Percentiles rank a stretch among this genome's conserved stretches.
Evolutionary conservation across 1,140 invertebrate genomes (phyloP).

Genomic region (Drosophila chauvacae): DNA sequence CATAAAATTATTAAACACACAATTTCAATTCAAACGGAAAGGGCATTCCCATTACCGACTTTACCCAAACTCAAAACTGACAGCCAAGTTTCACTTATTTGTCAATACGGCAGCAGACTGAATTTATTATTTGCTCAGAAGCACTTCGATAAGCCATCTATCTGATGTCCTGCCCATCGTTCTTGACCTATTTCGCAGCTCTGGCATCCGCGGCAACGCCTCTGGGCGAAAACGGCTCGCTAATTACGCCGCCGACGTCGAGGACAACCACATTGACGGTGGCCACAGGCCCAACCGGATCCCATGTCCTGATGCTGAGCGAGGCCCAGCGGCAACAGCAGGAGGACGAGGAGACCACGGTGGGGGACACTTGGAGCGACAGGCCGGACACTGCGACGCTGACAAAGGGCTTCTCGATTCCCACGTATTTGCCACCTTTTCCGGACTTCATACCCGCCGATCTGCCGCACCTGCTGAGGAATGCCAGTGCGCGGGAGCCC

Average conservation of each 20-base stretch:
- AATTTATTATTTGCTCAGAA: slow-evolving; percentile 16
- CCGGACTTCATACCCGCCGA: slow-evolving; percentile 72
- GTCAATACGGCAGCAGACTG: slow-evolving; percentile 12
- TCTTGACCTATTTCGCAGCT: slow-evolving; percentile 70
- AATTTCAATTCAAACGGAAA: background rate
- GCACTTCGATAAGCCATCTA: slow-evolving; percentile 21
- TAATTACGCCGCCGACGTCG: slow-evolving; percentile 59
- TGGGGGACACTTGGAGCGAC: slow-evolving; percentile 63
- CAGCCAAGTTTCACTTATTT: slow-evolving; percentile 15
- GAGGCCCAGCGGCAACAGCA: slow-evolving; percentile 24
- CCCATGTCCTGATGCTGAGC: slow-evolving; percentile 14
- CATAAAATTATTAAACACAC: background rate
- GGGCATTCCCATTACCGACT: background rate
- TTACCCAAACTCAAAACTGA: background rate
- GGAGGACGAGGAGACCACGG: slow-evolving; percentile 41
- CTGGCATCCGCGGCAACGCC: slow-evolving; percentile 47
- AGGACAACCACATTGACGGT: slow-evolving; percentile 16
- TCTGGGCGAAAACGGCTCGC: slow-evolving; percentile 55
- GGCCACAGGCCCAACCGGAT: slow-evolving; percentile 9
- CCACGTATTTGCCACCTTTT: slow-evolving; percentile 77
- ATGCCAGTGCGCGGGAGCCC: slow-evolving; percentile 14
- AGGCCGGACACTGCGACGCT: slow-evolving; percentile 68
- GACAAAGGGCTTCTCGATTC: slow-evolving; percentile 75
- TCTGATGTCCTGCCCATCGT: slow-evolving; percentile 46
- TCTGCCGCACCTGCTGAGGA: slow-evolving; percentile 54